phyloP scores from a whole-genome alignment of 2,113 vertebrate genomes.

The Serranochromis macrocephalus region DNA sequence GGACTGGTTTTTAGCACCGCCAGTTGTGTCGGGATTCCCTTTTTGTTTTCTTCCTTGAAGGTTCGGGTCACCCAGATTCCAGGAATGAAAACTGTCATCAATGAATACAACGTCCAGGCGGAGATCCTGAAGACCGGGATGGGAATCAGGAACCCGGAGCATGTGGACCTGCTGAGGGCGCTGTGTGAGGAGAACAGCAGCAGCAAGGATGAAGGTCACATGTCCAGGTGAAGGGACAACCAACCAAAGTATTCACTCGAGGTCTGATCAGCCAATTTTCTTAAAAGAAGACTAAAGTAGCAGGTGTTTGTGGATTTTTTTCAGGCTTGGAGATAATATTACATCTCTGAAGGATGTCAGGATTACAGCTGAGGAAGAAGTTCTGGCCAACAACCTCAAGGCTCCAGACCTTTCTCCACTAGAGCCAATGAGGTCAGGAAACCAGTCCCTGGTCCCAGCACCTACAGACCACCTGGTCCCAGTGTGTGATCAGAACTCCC shows the following conservation, averaged over 20 bases:
- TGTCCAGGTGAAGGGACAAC: slow-evolving; percentile 9
- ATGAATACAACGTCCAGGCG: slow-evolving; percentile 78
- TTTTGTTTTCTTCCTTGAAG: slow-evolving; percentile 45
- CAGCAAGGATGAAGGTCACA: background rate
- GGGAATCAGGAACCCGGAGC: slow-evolving; percentile 78
- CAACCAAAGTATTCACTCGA: background rate
- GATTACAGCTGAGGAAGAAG: background rate
- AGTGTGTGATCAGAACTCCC: background rate
- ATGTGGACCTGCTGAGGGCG: slow-evolving; percentile 67
- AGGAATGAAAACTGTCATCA: slow-evolving; percentile 71
- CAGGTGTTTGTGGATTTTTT: background rate
- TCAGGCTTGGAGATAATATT: background rate
- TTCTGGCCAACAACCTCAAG: background rate
- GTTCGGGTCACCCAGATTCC: slow-evolving; percentile 72
- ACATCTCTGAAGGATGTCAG: background rate
- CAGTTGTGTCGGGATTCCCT: background rate
- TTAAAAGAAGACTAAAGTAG: accelerated
- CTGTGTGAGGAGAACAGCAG: slow-evolving; percentile 23
- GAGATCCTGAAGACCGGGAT: slow-evolving; percentile 82
- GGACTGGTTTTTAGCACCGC: background rate
- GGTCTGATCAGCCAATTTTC: accelerated
- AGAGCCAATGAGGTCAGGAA: background rate
- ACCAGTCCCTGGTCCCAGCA: background rate
- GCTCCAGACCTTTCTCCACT: background rate
- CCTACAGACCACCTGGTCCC: background rate